These are phyloP conservation scores for Phytoseiulus persimilis DNA, from an alignment of 2,888 invertebrate genomes.

Conservation along the genomic window DNA sequence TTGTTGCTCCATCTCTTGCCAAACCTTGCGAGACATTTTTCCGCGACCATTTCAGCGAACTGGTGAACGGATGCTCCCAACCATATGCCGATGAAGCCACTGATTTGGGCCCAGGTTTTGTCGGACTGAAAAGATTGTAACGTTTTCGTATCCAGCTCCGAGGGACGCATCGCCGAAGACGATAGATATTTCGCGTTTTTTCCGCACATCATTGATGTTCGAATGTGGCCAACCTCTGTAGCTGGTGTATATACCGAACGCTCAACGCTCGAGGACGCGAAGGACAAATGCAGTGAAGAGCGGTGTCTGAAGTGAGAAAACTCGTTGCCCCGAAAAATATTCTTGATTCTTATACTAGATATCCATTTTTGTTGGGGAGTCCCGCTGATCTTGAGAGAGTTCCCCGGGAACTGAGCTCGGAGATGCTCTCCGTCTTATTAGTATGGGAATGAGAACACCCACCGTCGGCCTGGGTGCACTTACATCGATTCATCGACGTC, in stretches of 20 bases:
- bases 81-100: background rate
- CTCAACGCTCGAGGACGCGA: conserved; percentile 31
- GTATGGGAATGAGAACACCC: too few species aligned
- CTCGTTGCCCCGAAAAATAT: background rate
- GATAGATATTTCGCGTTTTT: too few species aligned
- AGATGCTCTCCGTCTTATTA: too few species aligned
- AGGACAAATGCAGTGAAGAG: background rate
- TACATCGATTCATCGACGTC: background rate
- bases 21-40: too few species aligned
- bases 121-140: background rate
- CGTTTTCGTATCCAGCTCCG: too few species aligned
- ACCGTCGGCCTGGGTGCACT: background rate
- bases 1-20: too few species aligned
- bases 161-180: too few species aligned
- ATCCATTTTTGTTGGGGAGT: too few species aligned
- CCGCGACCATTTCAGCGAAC: background rate
- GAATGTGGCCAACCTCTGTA: background rate
- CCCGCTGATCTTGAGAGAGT: too few species aligned
- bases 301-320: background rate
- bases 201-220: background rate
- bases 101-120: background rate
- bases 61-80: background rate
- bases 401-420: too few species aligned
- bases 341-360: too few species aligned
- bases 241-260: background rate